Conservation (phyloP, 2,113 vertebrate genomes). For the Hypocryptadius cinnamomeus region DNA sequence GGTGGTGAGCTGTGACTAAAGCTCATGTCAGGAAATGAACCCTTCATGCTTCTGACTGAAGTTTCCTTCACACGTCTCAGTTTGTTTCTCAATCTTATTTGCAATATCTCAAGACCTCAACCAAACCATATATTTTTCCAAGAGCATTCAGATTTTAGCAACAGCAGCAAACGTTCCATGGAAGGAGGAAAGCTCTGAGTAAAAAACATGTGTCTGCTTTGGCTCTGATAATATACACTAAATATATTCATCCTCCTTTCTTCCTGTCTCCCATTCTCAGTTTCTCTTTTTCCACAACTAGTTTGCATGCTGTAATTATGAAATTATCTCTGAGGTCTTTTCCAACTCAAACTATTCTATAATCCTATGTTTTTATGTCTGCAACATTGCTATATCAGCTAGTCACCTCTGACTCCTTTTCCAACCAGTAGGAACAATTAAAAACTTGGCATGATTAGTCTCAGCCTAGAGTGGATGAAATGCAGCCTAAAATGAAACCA, state of each 20-base stretch:
- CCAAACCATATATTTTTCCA: neutral
- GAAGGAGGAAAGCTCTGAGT: neutral
- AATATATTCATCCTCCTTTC: neutral
- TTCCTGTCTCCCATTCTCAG: neutral
- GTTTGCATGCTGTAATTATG: neutral
- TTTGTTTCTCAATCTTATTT: neutral
- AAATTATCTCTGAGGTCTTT: neutral
- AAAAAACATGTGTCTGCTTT: neutral
- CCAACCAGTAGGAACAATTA: neutral
- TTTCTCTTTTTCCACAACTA: neutral
- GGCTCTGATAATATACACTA: neutral
- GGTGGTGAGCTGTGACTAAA: neutral
- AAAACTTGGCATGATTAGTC: neutral
- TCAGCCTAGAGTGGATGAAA: neutral
- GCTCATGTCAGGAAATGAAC: neutral
- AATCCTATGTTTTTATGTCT: neutral
- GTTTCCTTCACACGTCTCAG: neutral
- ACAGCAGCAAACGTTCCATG: neutral
- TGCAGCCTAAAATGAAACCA: neutral
- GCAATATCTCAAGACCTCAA: neutral
- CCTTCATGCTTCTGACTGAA: neutral
- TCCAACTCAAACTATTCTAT: neutral
- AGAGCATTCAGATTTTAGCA: neutral
- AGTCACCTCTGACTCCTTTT: neutral
- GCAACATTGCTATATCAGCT: neutral